Conservation (phyloP, 2,797 vertebrate species). For the Danio kyathit region DNA sequence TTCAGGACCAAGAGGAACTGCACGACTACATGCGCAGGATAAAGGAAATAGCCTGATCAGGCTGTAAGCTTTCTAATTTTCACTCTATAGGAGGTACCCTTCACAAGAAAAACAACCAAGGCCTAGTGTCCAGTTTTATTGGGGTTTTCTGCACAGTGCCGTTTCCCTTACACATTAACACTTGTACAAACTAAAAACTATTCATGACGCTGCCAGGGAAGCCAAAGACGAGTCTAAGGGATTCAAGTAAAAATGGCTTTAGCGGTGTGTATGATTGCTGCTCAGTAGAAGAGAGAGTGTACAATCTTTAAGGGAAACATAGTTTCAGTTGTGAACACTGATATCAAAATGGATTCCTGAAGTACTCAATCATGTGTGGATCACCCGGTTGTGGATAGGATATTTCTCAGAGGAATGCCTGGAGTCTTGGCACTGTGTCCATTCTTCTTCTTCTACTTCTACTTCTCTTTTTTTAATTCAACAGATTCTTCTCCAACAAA, state of each 20-base stretch:
- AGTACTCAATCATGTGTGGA: constrained; percentile 61
- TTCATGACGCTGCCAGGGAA: constrained; percentile 62
- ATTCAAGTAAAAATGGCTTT: constrained; percentile 68
- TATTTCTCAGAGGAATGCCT: constrained; percentile 56
- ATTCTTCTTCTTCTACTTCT: constrained; percentile 42
- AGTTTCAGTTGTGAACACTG: constrained; percentile 62
- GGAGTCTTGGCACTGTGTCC: constrained; percentile 63
- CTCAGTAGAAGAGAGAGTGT: constrained; percentile 52
- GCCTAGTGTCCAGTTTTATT: constrained; percentile 69
- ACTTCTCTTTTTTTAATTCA: constrained; percentile 45
- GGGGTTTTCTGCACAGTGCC: constrained; percentile 79
- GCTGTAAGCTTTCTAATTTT: constrained; percentile 74
- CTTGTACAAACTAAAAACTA: constrained; percentile 57
- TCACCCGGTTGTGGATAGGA: constrained; percentile 67
- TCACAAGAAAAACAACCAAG: constrained; percentile 69
- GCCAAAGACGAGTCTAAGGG: constrained; percentile 76
- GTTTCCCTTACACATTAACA: constrained; percentile 74
- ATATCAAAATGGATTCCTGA: constrained; percentile 64
- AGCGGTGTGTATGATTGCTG: constrained; percentile 62
- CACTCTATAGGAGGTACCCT: constrained; percentile 76
- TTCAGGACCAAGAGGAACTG: constrained; percentile 92
- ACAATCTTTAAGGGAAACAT: constrained; percentile 60
- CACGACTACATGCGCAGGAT: constrained; percentile 96
- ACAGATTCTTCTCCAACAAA: constrained; percentile 75
- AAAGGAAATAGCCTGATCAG: constrained; percentile 93